phyloP scores from a whole-genome alignment of 1,140 invertebrate genomes.

The Diploscapter pachys region DNA sequence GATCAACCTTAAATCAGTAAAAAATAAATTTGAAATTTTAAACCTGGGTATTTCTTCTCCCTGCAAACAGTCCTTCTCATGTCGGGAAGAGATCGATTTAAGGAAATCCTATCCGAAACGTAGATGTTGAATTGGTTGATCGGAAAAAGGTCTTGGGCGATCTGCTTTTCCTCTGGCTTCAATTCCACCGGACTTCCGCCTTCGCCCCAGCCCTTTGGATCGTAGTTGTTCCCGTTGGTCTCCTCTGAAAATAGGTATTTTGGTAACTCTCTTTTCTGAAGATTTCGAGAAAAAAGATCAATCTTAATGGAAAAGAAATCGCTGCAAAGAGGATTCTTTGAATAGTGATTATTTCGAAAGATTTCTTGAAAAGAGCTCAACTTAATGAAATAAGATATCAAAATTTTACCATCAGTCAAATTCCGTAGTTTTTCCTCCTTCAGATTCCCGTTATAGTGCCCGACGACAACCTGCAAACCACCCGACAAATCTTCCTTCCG shows the following conservation, averaged over 20 bases:
- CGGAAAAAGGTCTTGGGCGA: conserved; percentile 52
- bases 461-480: conserved; percentile 50
- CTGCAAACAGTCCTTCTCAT: conserved; percentile 68
- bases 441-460: conserved; percentile 57
- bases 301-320: no score
- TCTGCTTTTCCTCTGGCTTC: conserved; percentile 43
- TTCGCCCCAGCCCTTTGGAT: conserved; percentile 47
- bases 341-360: no score
- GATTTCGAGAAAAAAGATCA: no score
- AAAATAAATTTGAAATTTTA: background rate
- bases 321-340: no score
- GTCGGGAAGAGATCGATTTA: conserved; percentile 91
- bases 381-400: background rate
- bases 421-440: conserved; percentile 45
- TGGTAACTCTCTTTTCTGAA: no score
- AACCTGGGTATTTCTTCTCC: conserved; percentile 48
- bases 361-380: no score
- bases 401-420: conserved; percentile 19
- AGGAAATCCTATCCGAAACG: conserved; percentile 92
- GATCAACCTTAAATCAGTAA: background rate
- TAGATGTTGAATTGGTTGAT: conserved; percentile 86
- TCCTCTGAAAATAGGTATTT: conserved; percentile 43
- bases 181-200: conserved; percentile 45
- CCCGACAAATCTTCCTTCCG: background rate
- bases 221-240: conserved; percentile 54